phyloP scores from a whole-genome alignment of 2,888 invertebrate species.

The Neuroscelio doddi region DNA sequence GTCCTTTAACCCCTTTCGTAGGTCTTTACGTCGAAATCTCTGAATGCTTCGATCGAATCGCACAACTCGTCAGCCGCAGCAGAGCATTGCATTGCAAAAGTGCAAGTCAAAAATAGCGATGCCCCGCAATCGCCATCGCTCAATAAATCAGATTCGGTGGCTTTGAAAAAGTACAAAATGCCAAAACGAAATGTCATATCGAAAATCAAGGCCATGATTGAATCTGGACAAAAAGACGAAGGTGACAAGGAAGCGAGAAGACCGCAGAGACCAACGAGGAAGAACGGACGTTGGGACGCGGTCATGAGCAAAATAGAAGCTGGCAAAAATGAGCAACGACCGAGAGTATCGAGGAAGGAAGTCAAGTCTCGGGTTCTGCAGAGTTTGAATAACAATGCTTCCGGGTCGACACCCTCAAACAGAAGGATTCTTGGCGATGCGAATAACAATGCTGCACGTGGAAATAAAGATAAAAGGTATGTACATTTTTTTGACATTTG shows the following conservation, averaged over 20 bases:
- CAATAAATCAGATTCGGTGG: slow-evolving; percentile 56
- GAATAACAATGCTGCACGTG: slow-evolving; percentile 62
- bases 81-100: slow-evolving; percentile 16
- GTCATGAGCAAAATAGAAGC: slow-evolving; percentile 88
- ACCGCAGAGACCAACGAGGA: slow-evolving; percentile 75
- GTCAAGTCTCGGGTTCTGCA: slow-evolving; percentile 86
- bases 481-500: slow-evolving; percentile 3
- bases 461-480: slow-evolving; percentile 61
- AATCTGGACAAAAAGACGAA: slow-evolving; percentile 74
- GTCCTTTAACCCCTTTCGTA: slow-evolving; percentile 31
- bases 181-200: slow-evolving; percentile 85
- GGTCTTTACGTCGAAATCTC: slow-evolving; percentile 32
- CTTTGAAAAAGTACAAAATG: slow-evolving; percentile 82
- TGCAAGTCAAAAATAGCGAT: slow-evolving; percentile 12
- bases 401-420: slow-evolving; percentile 51
- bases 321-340: slow-evolving; percentile 80
- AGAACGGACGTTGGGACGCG: slow-evolving; percentile 84
- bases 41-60: slow-evolving; percentile 22
- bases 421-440: slow-evolving; percentile 58
- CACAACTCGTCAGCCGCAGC: slow-evolving; percentile 13
- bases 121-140: slow-evolving; percentile 30
- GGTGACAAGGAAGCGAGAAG: slow-evolving; percentile 76
- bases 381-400: slow-evolving; percentile 55
- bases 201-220: slow-evolving; percentile 83
- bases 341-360: slow-evolving; percentile 84